phyloP scores from a whole-genome alignment of 2,888 invertebrate genomes.

The Pristionchus japonicus region DNA sequence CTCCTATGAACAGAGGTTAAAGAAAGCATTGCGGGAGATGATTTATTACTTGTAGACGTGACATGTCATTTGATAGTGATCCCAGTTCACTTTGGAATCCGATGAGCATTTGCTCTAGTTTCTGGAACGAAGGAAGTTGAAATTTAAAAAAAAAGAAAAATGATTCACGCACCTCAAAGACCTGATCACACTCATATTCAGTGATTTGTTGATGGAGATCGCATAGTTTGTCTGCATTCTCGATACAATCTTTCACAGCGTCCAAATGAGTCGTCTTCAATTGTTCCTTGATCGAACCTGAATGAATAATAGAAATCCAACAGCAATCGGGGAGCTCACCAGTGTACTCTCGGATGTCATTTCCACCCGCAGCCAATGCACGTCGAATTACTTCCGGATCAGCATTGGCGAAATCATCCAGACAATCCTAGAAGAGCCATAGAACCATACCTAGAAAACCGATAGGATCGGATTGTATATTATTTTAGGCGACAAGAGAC shows the following conservation, averaged over 20 bases:
- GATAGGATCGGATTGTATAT: too few species aligned
- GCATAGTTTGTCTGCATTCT: slow-evolving; percentile 69
- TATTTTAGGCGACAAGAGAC: too few species aligned
- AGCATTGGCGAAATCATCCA: slow-evolving; percentile 57
- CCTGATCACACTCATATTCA: slow-evolving; percentile 94
- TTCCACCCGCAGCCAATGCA: slow-evolving; percentile 25
- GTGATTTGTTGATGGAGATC: slow-evolving; percentile 87
- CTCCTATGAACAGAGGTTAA: slow-evolving; percentile 80
- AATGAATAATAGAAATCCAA: too few species aligned
- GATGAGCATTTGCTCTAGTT: too few species aligned
- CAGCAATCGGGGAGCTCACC: too few species aligned
- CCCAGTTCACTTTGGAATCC: too few species aligned
- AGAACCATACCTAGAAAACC: too few species aligned
- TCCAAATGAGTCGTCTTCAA: slow-evolving; percentile 61
- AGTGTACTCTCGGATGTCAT: slow-evolving; percentile 30
- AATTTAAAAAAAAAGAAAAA: too few species aligned
- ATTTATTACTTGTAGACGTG: slow-evolving; percentile 83
- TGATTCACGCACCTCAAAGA: slow-evolving; percentile 85
- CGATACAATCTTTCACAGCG: slow-evolving; percentile 69
- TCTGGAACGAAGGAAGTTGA: too few species aligned
- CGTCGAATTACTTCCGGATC: slow-evolving; percentile 61
- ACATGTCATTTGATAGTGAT: slow-evolving; percentile 96
- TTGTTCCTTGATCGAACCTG: slow-evolving; percentile 62
- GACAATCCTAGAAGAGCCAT: slow-evolving; percentile 51
- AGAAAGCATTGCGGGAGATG: neutral